Evolutionary conservation across 2,797 vertebrate genomes (phyloP), one percentile per base, ranked within the genome.

Genomic region (Octomys mimax): DNA sequence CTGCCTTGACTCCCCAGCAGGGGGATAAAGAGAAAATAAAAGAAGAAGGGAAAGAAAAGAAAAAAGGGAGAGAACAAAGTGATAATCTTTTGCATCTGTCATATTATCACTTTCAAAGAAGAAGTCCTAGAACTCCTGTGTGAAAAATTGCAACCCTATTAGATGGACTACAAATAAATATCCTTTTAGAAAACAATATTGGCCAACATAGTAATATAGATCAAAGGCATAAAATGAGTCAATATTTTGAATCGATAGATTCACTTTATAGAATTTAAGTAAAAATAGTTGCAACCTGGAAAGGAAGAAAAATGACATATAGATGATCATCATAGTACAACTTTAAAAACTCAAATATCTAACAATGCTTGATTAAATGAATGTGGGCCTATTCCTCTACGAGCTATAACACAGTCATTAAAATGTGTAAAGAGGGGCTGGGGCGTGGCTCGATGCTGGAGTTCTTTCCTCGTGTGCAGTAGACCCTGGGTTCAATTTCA

Each of bases 311-410:
- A 61, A 11, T 24, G 39, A 82, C 71, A 75, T 24, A n/a, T 57
- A 70, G 36, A 82, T 49, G 18, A 42, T 52, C 61, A 85, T 77
- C 49, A 89, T 12, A 49, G 5, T 75, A 2, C 82, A 82, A 79
- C 52, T 92, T 78, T 77, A 42, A 95, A 94, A 26, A 66, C 73
- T 83, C 92, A 81, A 95, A 87, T 84, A 39, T 46, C 64, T 64
- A 90, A 62, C 2, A 28, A 19, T 12, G 16, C 52, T 80, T 89
- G 54, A 62, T 31, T 83, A 91, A 90, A 80, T 92, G 70, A 81
- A 54, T 33, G 66, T 84, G 33, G 6, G 36, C 13, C 39, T 95
- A 39, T 79, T 87, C 62, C 52, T 59, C 87, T 22, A 42, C 87
- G 66, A 39, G 91, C 36, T 21, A 61, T 57, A 49, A 33, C 6